A percentile compares a stretch with the other conserved stretches of the same genome.
Evolutionary conservation across 1,140 invertebrate species (phyloP).

Genomic region (Plodia interpunctella): DNA sequence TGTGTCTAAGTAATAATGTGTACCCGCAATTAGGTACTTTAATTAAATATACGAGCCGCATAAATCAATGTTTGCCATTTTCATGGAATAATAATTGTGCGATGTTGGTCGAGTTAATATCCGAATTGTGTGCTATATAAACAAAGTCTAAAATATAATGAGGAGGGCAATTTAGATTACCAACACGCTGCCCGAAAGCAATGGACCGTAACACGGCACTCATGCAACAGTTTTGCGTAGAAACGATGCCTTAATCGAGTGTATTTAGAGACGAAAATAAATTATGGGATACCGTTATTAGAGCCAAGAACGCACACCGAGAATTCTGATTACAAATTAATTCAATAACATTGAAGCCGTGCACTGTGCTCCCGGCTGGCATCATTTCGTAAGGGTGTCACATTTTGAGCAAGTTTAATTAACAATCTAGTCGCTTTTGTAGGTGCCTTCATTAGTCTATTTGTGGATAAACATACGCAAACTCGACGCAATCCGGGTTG

Average conservation of each 20-base stretch:
- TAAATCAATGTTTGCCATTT: constrained; percentile 3
- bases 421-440: constrained; percentile 75
- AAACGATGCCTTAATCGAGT: constrained; percentile 4
- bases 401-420: constrained; percentile 76
- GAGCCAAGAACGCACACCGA: constrained; percentile 56
- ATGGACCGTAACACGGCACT: constrained; percentile 4
- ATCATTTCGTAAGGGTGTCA: constrained; percentile 73
- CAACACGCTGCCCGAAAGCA: constrained; percentile 5
- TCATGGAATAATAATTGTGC: constrained; percentile 16
- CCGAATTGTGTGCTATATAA: constrained; percentile 39
- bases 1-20: constrained; percentile 53
- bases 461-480: constrained; percentile 73
- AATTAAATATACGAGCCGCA: constrained; percentile 38
- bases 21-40: constrained; percentile 42
- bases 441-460: constrained; percentile 76
- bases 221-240: background rate
- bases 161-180: constrained; percentile 4
- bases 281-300: constrained; percentile 58
- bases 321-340: constrained; percentile 73
- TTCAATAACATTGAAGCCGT: constrained; percentile 70
- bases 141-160: constrained; percentile 30
- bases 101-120: constrained; percentile 21
- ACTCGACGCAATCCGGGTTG: constrained; percentile 42
- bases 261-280: constrained; percentile 29
- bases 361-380: constrained; percentile 62